Percentiles rank a stretch among this genome's conserved stretches.
Conservation (phyloP, 64 coral and sea anemone species). For the Actinia equina region DNA sequence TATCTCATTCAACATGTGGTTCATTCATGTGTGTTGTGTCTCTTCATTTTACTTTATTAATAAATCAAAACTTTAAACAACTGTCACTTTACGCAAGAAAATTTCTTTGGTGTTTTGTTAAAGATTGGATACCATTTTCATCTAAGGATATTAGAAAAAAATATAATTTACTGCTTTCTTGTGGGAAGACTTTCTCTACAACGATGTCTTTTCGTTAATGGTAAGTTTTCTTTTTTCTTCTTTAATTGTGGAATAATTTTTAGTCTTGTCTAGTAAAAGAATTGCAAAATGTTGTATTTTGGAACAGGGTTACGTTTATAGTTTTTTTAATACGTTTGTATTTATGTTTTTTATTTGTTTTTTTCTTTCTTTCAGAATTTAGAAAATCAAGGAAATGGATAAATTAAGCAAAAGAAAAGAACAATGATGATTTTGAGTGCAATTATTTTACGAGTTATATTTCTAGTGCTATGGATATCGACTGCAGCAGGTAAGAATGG, state of each 20-base stretch:
- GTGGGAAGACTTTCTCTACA: not conserved
- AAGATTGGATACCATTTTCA: not conserved
- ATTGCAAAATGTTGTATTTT: not conserved
- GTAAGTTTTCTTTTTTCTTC: not conserved
- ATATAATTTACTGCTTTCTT: no score
- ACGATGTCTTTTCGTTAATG: not conserved
- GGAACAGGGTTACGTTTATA: not conserved
- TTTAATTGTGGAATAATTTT: not conserved
- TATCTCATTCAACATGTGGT: conserved; percentile 11
- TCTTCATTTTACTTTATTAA: not conserved
- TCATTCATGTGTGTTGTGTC: conserved; percentile 3
- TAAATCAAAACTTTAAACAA: conserved; percentile 8
- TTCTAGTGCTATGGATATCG: not conserved
- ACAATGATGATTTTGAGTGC: not conserved
- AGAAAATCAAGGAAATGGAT: not conserved
- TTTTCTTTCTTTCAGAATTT: not conserved
- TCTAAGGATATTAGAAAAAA: not conserved
- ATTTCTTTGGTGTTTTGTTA: not conserved
- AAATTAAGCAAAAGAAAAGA: not conserved
- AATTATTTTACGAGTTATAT: not conserved
- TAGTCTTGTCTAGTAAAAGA: not conserved
- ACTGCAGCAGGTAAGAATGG: not conserved
- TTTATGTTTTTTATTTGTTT: not conserved
- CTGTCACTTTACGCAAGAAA: not conserved
- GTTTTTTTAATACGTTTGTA: not conserved